phyloP scores from a whole-genome alignment of 2,113 vertebrate genomes.

The Okapia johnstoni region DNA sequence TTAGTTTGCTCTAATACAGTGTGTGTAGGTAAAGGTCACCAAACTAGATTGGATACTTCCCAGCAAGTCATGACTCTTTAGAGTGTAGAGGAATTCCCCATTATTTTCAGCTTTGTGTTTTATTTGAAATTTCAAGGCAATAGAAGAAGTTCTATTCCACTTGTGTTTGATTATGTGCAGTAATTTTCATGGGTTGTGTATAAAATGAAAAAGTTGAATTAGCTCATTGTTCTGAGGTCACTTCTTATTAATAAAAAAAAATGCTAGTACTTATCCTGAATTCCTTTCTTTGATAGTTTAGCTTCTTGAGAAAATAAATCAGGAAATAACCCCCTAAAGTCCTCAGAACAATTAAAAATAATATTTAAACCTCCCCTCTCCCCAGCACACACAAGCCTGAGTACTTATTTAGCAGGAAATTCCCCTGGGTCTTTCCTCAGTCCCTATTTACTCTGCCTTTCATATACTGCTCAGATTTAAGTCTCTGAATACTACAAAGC shows the following conservation, averaged over 20 bases:
- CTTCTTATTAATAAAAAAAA: not conserved
- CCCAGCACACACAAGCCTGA: not conserved
- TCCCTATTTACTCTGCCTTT: not conserved
- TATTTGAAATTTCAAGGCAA: not conserved
- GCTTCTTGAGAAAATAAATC: not conserved
- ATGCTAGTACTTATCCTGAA: not conserved
- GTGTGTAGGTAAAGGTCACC: not conserved
- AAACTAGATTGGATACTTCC: not conserved
- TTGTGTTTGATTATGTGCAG: not conserved
- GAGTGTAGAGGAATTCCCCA: not conserved
- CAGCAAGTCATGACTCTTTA: not conserved
- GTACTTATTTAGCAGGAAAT: not conserved
- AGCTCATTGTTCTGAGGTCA: not conserved
- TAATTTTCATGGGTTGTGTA: not conserved
- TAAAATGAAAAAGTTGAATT: not conserved
- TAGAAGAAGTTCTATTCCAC: not conserved
- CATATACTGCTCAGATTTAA: not conserved
- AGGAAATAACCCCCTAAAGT: not conserved
- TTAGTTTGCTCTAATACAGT: not conserved
- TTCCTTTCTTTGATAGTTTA: not conserved
- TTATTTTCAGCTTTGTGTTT: not conserved
- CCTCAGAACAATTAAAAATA: not conserved
- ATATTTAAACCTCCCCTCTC: not conserved
- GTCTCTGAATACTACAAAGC: not conserved
- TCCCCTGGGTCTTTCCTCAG: not conserved